Percentiles rank a stretch among this genome's conserved stretches.
Evolutionary conservation across 2,113 vertebrate genomes (phyloP).

Genomic region (Prinia subflava): DNA sequence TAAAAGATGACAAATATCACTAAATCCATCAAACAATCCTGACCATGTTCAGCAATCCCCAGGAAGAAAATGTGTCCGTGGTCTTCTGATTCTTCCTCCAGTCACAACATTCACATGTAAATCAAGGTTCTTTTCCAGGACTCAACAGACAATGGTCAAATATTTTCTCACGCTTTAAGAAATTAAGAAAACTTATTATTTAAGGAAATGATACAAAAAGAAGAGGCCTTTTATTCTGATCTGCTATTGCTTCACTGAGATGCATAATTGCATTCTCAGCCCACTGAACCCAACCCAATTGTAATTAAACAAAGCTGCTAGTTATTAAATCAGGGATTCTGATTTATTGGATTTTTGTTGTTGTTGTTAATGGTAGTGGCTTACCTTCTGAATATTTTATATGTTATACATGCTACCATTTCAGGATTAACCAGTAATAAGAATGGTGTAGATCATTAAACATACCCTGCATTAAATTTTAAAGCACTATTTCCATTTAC

Average conservation of each 20-base stretch:
- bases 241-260: not conserved
- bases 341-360: not conserved
- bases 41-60: not conserved
- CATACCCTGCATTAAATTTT: conserved; percentile 7
- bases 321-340: conserved; percentile 5
- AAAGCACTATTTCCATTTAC: conserved; percentile 40
- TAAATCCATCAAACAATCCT: not conserved
- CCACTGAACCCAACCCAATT: not conserved
- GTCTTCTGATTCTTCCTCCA: not conserved
- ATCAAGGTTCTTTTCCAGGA: not conserved
- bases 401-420: not conserved
- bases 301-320: not conserved
- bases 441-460: conserved; percentile 3
- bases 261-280: not conserved
- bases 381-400: not conserved
- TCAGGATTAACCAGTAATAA: conserved; percentile 23
- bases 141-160: not conserved
- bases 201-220: not conserved
- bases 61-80: not conserved
- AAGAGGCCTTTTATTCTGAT: not conserved
- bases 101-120: accelerated
- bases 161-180: not conserved
- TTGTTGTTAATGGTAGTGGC: not conserved
- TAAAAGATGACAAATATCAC: not conserved
- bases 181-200: not conserved